phyloP scores from a whole-genome alignment of 2,888 invertebrate genomes.

The Melipona bicolor region DNA sequence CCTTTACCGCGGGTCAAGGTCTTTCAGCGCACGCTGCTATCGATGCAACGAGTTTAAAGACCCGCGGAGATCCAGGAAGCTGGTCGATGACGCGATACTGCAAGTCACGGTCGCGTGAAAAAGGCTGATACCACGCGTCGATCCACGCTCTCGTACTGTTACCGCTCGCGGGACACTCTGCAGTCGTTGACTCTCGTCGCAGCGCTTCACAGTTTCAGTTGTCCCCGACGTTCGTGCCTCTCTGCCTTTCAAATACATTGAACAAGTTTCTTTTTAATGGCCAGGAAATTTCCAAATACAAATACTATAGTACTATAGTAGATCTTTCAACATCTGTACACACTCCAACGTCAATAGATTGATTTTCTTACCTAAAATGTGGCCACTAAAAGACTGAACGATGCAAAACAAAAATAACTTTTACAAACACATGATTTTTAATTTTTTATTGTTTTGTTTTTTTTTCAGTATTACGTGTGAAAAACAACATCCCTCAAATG shows the following conservation, averaged over 20 bases:
- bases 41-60: conserved; percentile 66
- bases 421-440: too few species aligned
- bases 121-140: conserved; percentile 35
- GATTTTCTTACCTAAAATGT: too few species aligned
- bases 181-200: conserved; percentile 14
- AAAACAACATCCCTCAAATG: too few species aligned
- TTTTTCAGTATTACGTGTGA: too few species aligned
- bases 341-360: too few species aligned
- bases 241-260: too few species aligned
- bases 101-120: conserved; percentile 62
- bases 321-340: too few species aligned
- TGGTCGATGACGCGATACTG: conserved; percentile 61
- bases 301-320: not conserved
- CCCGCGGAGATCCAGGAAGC: conserved; percentile 65
- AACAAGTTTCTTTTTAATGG: not conserved
- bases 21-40: conserved; percentile 59
- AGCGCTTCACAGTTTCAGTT: not conserved
- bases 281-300: not conserved
- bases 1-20: conserved; percentile 65
- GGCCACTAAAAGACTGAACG: too few species aligned
- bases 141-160: conserved; percentile 21
- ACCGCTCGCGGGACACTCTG: conserved; percentile 12
- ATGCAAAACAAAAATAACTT: too few species aligned
- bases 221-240: not conserved
- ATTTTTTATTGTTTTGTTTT: too few species aligned